These are phyloP conservation scores for Spizaetus ornatus DNA, from an alignment of 2,113 vertebrate species.

Conservation along the genomic window DNA sequence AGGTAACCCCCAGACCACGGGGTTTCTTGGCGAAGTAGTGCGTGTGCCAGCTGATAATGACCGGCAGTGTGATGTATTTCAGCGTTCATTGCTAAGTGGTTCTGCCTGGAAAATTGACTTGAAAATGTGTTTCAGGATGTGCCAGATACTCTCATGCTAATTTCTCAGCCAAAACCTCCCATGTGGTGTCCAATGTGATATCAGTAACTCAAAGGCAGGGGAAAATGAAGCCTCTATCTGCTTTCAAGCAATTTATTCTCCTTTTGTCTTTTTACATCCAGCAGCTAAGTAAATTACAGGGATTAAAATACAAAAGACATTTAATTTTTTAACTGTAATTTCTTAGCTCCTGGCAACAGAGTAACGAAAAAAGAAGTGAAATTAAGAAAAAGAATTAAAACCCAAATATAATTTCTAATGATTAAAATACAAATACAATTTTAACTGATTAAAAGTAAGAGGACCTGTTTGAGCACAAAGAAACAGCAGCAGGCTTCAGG, in stretches of 20 bases:
- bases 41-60: conserved; percentile 36
- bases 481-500: background rate
- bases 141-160: conserved; percentile 52
- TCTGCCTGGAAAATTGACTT: conserved; percentile 60
- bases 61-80: conserved; percentile 18
- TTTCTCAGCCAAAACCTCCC: conserved; percentile 59
- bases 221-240: conserved; percentile 40
- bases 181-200: conserved; percentile 45
- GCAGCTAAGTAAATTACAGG: conserved; percentile 51
- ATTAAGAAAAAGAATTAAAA: background rate
- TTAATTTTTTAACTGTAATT: conserved; percentile 54
- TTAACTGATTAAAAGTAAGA: conserved; percentile 37
- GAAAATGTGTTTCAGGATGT: conserved; percentile 55
- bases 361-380: background rate
- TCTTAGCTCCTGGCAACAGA: background rate
- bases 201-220: conserved; percentile 30
- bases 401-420: background rate
- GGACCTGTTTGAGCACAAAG: background rate
- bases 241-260: conserved; percentile 51
- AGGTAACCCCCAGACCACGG: background rate
- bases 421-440: background rate
- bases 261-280: conserved; percentile 40
- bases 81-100: conserved; percentile 41
- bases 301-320: conserved; percentile 43
- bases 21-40: background rate